Percentiles rank a stretch among this genome's conserved stretches.
Conservation (phyloP, 30 jellyfish, hydroid and myxozoan genomes). For the Aurelia sp. region DNA sequence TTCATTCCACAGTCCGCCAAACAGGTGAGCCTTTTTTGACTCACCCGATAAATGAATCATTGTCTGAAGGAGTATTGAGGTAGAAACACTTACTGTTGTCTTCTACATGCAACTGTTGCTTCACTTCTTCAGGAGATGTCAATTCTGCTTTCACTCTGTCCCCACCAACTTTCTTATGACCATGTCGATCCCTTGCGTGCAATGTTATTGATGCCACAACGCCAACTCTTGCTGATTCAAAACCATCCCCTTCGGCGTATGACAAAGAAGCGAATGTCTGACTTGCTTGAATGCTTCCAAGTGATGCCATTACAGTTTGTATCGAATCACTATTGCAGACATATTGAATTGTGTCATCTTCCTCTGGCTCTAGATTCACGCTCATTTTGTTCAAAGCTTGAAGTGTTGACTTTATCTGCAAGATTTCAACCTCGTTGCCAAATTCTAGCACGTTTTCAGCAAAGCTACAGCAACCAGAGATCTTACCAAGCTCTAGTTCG, state of each 20-base stretch:
- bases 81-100: conserved; percentile 83
- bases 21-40: no score
- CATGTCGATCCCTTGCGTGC: conserved; percentile 97
- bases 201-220: conserved; percentile 80
- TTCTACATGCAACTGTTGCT: conserved; percentile 69
- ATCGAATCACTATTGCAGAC: conserved; percentile 80
- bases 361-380: conserved; percentile 95
- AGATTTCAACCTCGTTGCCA: conserved; percentile 96
- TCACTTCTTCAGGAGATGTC: conserved; percentile 84
- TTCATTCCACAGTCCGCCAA: no score
- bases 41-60: not conserved
- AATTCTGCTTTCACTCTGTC: conserved; percentile 90
- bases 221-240: conserved; percentile 96
- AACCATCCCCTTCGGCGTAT: conserved; percentile 98
- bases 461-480: conserved; percentile 86
- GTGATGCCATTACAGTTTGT: conserved; percentile 83
- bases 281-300: conserved; percentile 93
- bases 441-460: conserved; percentile 93
- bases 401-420: conserved; percentile 90
- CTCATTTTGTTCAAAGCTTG: conserved; percentile 73
- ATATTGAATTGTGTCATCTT: conserved; percentile 97
- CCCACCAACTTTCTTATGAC: conserved; percentile 86
- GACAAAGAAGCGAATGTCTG: conserved; percentile 97
- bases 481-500: conserved; percentile 96
- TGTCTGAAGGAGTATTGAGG: not conserved